Conservation (phyloP, 2,888 invertebrate genomes). For the Pecten maximus region DNA sequence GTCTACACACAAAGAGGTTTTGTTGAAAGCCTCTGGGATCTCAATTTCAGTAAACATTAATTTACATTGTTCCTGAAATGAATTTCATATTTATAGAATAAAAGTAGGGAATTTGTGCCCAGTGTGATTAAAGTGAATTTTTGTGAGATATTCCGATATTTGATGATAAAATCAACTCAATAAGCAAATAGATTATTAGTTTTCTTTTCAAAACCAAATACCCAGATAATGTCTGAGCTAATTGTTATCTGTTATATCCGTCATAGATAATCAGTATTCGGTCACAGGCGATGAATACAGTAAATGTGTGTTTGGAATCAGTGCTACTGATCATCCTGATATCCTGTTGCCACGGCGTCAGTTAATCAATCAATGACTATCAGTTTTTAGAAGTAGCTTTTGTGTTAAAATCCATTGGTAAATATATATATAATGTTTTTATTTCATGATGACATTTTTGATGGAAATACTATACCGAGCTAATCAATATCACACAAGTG, state of each 20-base stretch:
- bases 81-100: too few species aligned
- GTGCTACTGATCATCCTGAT: background rate
- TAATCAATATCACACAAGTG: background rate
- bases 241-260: background rate
- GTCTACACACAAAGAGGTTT: too few species aligned
- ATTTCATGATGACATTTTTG: background rate
- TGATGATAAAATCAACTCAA: background rate
- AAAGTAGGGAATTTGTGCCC: too few species aligned
- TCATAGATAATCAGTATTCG: background rate
- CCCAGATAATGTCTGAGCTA: background rate
- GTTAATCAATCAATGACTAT: background rate
- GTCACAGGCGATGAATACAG: background rate
- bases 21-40: too few species aligned
- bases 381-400: background rate
- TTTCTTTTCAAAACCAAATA: background rate
- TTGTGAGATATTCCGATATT: too few species aligned
- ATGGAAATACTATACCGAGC: background rate
- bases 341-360: background rate
- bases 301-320: background rate
- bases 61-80: too few species aligned
- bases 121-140: too few species aligned
- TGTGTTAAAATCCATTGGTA: background rate
- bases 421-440: conserved; percentile 1
- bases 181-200: background rate
- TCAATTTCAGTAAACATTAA: too few species aligned